phyloP scores from a whole-genome alignment of 2,888 invertebrate species.

The Gymnosoma rotundatum region DNA sequence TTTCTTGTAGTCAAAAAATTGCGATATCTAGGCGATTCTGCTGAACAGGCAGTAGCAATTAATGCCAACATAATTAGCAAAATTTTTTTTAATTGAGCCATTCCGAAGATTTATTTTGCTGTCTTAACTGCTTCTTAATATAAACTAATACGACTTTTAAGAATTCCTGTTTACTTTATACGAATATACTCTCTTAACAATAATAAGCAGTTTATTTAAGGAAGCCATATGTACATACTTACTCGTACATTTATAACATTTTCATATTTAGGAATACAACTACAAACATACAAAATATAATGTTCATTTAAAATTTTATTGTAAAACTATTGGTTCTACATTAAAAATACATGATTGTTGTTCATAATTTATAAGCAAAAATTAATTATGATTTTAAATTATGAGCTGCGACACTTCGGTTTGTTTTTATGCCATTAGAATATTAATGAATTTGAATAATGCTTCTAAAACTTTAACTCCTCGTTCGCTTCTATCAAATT shows the following conservation, averaged over 20 bases:
- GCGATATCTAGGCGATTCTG: constrained; percentile 64
- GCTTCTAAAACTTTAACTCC: neutral
- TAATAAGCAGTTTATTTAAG: constrained; percentile 41
- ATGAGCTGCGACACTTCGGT: constrained; percentile 59
- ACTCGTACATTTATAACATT: neutral
- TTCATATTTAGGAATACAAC: neutral
- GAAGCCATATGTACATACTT: constrained; percentile 28
- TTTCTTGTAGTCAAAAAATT: constrained; percentile 71
- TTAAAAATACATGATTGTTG: too few relatives aligned
- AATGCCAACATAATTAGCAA: constrained; percentile 64
- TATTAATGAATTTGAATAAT: constrained; percentile 44
- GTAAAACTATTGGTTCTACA: too few relatives aligned
- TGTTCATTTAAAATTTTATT: too few relatives aligned
- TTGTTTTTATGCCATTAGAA: constrained; percentile 33
- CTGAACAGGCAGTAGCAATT: constrained; percentile 53
- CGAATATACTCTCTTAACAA: constrained; percentile 4
- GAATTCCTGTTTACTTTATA: constrained; percentile 73
- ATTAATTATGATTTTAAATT: constrained; percentile 62
- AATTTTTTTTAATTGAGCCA: constrained; percentile 50
- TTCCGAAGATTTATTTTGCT: constrained; percentile 45
- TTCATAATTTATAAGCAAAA: constrained; percentile 40
- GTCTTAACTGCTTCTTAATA: constrained; percentile 43
- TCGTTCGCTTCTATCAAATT: neutral
- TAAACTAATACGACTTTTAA: constrained; percentile 54
- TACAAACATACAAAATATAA: neutral